Conservation (phyloP, 2,888 invertebrate genomes). For the Choreutis nemorana region DNA sequence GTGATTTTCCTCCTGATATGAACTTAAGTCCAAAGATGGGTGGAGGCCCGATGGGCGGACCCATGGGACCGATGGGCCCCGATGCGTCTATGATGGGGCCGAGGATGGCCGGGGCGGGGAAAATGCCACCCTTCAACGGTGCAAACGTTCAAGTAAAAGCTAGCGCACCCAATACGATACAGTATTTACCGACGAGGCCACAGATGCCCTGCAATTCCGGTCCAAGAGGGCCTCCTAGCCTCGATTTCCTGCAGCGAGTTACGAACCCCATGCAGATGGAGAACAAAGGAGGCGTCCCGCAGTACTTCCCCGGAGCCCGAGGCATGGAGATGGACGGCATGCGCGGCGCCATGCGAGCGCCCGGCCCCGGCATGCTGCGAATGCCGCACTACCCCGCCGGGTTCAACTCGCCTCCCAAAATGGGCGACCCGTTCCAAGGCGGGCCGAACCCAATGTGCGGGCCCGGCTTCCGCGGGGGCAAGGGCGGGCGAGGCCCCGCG, state of each 20-base stretch:
- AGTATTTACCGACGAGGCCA: conserved; percentile 96
- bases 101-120: conserved; percentile 64
- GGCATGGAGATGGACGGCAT: conserved; percentile 63
- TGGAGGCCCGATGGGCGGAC: conserved; percentile 59
- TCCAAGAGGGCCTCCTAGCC: conserved; percentile 83
- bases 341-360: conserved; percentile 55
- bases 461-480: conserved; percentile 45
- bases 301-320: conserved; percentile 75
- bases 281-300: conserved; percentile 67
- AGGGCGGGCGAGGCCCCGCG: conserved; percentile 47
- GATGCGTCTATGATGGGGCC: conserved; percentile 74
- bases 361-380: conserved; percentile 39
- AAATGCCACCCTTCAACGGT: conserved; percentile 67
- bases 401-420: conserved; percentile 55
- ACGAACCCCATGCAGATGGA: conserved; percentile 84
- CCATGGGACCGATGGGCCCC: conserved; percentile 58
- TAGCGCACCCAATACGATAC: conserved; percentile 97
- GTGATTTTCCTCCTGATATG: conserved; percentile 60
- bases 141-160: conserved; percentile 93
- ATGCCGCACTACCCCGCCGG: conserved; percentile 59
- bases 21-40: conserved; percentile 74
- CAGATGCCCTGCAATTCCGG: conserved; percentile 76
- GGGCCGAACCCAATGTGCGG: conserved; percentile 36
- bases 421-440: conserved; percentile 40
- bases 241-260: conserved; percentile 89